phyloP scores from a whole-genome alignment of 2,797 vertebrate species.

The Takifugu ocellatus region DNA sequence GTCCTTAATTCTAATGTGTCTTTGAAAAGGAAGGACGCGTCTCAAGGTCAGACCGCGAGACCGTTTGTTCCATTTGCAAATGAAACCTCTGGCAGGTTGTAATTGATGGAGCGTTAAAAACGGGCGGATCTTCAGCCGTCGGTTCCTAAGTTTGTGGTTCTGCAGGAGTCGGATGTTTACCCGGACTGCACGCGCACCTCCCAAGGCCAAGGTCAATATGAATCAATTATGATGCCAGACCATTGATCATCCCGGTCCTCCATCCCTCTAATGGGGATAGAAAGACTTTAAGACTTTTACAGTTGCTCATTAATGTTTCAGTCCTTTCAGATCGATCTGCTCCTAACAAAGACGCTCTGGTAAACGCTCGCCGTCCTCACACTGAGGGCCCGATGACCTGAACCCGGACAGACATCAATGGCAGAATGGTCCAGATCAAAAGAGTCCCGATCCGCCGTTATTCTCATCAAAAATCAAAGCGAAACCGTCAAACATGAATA shows the following conservation, averaged over 20 bases:
- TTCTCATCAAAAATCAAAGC: too few relatives aligned
- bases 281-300: slow-evolving; percentile 58
- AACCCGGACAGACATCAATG: too few relatives aligned
- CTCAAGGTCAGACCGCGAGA: slow-evolving; percentile 41
- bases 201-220: slow-evolving; percentile 53
- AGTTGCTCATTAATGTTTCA: slow-evolving; percentile 64
- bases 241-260: slow-evolving; percentile 56
- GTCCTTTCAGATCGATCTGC: slow-evolving; percentile 43
- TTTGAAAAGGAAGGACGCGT: slow-evolving; percentile 30
- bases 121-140: not conserved
- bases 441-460: not conserved
- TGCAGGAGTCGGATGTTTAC: slow-evolving; percentile 17
- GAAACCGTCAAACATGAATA: too few relatives aligned
- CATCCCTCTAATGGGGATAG: slow-evolving; percentile 43
- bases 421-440: not conserved
- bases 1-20: slow-evolving; percentile 44
- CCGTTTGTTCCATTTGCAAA: slow-evolving; percentile 24
- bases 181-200: slow-evolving; percentile 20
- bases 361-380: slow-evolving; percentile 32
- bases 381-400: slow-evolving; percentile 8
- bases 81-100: slow-evolving; percentile 18
- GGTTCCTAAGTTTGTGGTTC: slow-evolving; percentile 1
- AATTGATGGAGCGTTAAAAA: not conserved
- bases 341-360: slow-evolving; percentile 42
- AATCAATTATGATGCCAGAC: slow-evolving; percentile 58